Evolutionary conservation across 92 coral and sea anemone species (phyloP).

Genomic region (Epizoanthus fatuus): DNA sequence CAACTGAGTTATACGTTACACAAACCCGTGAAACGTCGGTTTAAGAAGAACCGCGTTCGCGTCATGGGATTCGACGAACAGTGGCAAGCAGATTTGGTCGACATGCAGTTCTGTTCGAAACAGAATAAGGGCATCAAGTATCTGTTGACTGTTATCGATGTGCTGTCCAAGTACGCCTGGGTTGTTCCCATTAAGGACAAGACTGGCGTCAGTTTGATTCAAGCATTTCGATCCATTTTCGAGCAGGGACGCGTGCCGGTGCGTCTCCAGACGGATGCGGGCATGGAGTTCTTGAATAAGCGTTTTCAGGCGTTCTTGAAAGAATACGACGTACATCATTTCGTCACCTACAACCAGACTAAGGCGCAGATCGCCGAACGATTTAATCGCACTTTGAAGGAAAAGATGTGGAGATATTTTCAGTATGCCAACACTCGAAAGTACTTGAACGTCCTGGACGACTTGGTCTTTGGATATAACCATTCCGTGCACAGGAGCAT

Average conservation of each 20-base stretch:
- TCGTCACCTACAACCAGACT: slow-evolving; percentile 34
- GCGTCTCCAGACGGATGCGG: slow-evolving; percentile 22
- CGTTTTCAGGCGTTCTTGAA: slow-evolving; percentile 2
- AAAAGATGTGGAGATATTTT: slow-evolving; percentile 42
- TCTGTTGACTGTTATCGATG: slow-evolving; percentile 16
- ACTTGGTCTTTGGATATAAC: neutral
- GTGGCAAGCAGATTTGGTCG: no score
- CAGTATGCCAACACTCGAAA: neutral
- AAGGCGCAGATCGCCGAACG: slow-evolving; percentile 42
- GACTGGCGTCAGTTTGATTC: neutral
- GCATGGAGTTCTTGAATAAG: slow-evolving; percentile 28
- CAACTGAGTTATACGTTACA: neutral
- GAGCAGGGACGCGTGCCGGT: neutral
- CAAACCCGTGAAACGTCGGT: neutral
- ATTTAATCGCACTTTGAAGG: slow-evolving; percentile 27
- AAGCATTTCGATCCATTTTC: slow-evolving; percentile 1
- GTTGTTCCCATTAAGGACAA: slow-evolving; percentile 14
- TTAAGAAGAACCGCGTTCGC: neutral
- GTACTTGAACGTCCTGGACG: neutral
- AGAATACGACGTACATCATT: neutral
- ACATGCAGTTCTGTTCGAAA: no score
- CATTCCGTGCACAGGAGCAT: neutral
- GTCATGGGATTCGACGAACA: neutral
- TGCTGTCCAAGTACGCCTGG: slow-evolving; percentile 52
- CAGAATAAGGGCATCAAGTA: neutral